These are phyloP conservation scores for Sanderia malayensis DNA, from an alignment of 30 jellyfish, hydroid and myxozoan species.

Conservation along the genomic window DNA sequence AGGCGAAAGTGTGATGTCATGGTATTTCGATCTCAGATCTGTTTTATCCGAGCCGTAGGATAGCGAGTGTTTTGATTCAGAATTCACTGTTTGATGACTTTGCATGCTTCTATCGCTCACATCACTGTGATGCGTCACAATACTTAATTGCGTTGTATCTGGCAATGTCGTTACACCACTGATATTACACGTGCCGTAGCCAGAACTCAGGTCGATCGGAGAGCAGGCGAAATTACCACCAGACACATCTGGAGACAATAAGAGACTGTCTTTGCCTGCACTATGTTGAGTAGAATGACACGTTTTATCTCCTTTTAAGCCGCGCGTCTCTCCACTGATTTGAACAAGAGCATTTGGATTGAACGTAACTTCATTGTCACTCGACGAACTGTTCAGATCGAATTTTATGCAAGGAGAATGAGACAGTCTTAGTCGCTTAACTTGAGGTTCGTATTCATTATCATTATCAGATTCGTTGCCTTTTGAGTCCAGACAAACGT, in stretches of 20 bases:
- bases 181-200: constrained; percentile 57
- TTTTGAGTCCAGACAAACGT: too few relatives aligned
- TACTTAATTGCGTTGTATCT: constrained; percentile 71
- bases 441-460: constrained; percentile 7
- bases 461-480: background rate
- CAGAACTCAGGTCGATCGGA: constrained; percentile 29
- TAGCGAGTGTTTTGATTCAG: constrained; percentile 11
- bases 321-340: background rate
- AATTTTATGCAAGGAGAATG: constrained; percentile 13
- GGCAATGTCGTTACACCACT: constrained; percentile 83
- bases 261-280: background rate
- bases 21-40: background rate
- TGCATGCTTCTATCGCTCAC: constrained; percentile 21
- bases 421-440: constrained; percentile 42
- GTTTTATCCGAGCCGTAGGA: background rate
- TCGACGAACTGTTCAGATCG: constrained; percentile 21
- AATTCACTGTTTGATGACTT: background rate
- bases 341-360: constrained; percentile 10
- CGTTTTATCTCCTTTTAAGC: background rate
- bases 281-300: background rate
- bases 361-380: constrained; percentile 50
- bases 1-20: constrained; percentile 33
- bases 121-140: constrained; percentile 18
- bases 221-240: constrained; percentile 23
- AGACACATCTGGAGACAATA: background rate